Conservation (phyloP, 2,797 vertebrate genomes). For the Petrocephalus schoutedeni region DNA sequence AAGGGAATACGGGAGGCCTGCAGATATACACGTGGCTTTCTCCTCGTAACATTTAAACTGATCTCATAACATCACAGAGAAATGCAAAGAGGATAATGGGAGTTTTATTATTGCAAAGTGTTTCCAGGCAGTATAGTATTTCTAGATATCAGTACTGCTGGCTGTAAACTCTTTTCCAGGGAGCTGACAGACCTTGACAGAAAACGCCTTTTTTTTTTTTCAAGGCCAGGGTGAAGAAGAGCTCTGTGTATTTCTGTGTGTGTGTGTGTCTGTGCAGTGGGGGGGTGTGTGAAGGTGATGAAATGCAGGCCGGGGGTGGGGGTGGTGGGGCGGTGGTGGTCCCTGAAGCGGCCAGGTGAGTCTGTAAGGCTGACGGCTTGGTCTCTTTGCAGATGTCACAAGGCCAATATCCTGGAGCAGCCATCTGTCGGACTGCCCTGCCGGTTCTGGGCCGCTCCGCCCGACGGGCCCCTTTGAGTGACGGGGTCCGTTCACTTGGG, state of each 20-base stretch:
- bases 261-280: constrained; percentile 16
- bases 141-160: not conserved
- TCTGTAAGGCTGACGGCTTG: constrained; percentile 52
- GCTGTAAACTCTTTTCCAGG: not conserved
- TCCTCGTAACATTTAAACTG: not conserved
- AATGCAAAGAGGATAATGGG: not conserved
- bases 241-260: constrained; percentile 24
- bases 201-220: constrained; percentile 21
- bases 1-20: not conserved
- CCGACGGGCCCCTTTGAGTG: constrained; percentile 48
- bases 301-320: constrained; percentile 36
- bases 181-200: not conserved
- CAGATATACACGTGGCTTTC: not conserved
- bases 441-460: constrained; percentile 50
- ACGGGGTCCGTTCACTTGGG: constrained; percentile 32
- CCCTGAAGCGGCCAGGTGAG: constrained; percentile 53
- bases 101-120: not conserved
- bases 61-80: not conserved
- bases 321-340: constrained; percentile 29
- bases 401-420: constrained; percentile 53
- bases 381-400: constrained; percentile 61
- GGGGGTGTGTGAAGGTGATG: constrained; percentile 27
- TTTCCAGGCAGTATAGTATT: not conserved
- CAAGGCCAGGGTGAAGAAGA: constrained; percentile 7
- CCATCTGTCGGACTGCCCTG: constrained; percentile 59